Evolutionary conservation across 2,113 vertebrate species (phyloP).

Genomic region (Hypanus sabinus): DNA sequence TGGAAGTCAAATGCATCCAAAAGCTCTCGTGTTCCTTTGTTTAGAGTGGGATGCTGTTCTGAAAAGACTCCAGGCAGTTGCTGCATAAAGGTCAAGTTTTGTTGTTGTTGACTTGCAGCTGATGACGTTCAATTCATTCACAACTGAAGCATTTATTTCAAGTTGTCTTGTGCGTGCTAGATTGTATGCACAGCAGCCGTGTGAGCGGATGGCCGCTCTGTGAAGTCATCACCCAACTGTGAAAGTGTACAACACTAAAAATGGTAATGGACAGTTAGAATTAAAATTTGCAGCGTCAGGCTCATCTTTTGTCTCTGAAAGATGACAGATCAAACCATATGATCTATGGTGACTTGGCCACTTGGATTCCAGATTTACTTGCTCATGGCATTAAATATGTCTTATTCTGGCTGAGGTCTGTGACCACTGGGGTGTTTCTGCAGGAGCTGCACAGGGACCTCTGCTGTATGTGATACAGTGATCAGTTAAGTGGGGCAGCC

Average conservation of each 20-base stretch:
- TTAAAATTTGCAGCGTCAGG: background rate
- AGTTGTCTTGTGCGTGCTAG: background rate
- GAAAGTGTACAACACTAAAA: background rate
- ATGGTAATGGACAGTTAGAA: background rate
- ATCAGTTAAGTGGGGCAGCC: no score
- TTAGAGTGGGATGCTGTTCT: background rate
- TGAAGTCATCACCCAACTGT: background rate
- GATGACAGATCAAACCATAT: no score
- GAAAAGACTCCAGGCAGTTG: constrained; percentile 15
- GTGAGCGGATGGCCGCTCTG: background rate
- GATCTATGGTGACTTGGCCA: no score
- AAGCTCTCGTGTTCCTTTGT: background rate
- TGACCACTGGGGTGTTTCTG: no score
- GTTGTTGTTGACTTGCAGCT: background rate
- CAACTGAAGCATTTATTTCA: constrained; percentile 18
- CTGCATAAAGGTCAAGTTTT: background rate
- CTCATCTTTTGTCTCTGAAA: background rate
- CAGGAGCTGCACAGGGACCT: no score
- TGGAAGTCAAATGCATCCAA: background rate
- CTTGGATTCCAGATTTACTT: no score
- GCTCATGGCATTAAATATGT: no score
- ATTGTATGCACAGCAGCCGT: background rate
- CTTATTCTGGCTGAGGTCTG: no score
- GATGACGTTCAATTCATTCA: constrained; percentile 12
- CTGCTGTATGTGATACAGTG: no score